These are phyloP conservation scores for Gila orcuttii DNA, from an alignment of 2,113 vertebrate species.

Conservation along the genomic window DNA sequence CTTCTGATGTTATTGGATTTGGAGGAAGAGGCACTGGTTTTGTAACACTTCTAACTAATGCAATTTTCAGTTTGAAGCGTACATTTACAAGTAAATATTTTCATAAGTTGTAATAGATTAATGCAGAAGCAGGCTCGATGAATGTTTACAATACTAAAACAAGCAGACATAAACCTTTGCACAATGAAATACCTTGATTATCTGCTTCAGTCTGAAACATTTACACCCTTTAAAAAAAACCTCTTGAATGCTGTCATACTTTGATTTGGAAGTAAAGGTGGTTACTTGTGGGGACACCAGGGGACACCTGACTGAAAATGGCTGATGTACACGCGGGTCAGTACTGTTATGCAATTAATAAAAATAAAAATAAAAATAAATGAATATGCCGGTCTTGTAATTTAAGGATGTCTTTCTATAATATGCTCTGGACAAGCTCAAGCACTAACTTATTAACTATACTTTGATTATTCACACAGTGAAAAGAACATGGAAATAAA, in stretches of 20 bases:
- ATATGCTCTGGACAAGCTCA: no score
- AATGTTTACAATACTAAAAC: background rate
- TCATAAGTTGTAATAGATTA: background rate
- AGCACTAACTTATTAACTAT: background rate
- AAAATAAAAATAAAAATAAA: background rate
- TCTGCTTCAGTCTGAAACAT: background rate
- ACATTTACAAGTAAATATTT: background rate
- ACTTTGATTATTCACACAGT: background rate
- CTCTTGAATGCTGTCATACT: background rate
- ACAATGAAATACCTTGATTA: background rate
- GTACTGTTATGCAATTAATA: background rate
- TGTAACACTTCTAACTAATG: background rate
- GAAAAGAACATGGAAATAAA: background rate
- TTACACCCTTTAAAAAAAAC: background rate
- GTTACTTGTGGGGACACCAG: background rate
- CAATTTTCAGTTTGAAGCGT: background rate
- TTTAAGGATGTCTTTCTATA: background rate
- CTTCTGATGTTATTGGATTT: background rate
- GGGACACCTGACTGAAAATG: background rate
- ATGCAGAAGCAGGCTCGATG: background rate
- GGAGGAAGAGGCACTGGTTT: background rate
- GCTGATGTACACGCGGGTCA: background rate
- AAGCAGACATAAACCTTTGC: background rate
- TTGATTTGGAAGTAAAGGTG: no score
- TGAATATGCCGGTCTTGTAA: background rate